These are phyloP conservation scores for Diorhabda sublineata DNA, from an alignment of 1,140 invertebrate species.

Conservation along the genomic window DNA sequence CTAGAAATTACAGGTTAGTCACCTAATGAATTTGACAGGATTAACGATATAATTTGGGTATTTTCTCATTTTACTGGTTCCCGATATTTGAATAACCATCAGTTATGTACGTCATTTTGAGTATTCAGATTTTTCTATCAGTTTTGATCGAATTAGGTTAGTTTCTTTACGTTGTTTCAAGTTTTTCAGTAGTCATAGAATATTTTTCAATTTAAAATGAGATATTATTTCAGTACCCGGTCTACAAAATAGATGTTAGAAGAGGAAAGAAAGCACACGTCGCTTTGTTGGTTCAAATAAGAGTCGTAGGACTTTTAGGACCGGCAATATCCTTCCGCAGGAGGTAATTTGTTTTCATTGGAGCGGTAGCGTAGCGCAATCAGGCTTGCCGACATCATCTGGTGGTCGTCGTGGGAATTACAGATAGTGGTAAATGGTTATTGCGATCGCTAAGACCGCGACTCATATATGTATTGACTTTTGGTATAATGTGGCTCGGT, in stretches of 20 bases:
- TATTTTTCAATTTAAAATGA: no score
- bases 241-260: neutral
- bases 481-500: constrained; percentile 38
- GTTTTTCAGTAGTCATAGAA: no score
- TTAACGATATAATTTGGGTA: no score
- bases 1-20: no score
- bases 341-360: constrained; percentile 45
- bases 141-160: no score
- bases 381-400: constrained; percentile 40
- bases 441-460: constrained; percentile 34
- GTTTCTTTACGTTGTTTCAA: no score
- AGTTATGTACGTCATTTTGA: no score
- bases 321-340: constrained; percentile 38
- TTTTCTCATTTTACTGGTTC: no score
- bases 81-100: no score
- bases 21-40: no score
- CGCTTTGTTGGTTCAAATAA: constrained; percentile 35
- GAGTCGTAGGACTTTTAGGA: constrained; percentile 37
- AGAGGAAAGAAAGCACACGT: constrained; percentile 21
- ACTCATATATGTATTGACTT: constrained; percentile 41
- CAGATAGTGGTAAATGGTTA: constrained; percentile 45
- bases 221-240: no score
- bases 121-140: no score
- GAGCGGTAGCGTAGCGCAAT: constrained; percentile 35
- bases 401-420: constrained; percentile 39